These are phyloP conservation scores for Epinephelus lanceolatus DNA, from an alignment of 2,113 vertebrate genomes.

Conservation along the genomic window DNA sequence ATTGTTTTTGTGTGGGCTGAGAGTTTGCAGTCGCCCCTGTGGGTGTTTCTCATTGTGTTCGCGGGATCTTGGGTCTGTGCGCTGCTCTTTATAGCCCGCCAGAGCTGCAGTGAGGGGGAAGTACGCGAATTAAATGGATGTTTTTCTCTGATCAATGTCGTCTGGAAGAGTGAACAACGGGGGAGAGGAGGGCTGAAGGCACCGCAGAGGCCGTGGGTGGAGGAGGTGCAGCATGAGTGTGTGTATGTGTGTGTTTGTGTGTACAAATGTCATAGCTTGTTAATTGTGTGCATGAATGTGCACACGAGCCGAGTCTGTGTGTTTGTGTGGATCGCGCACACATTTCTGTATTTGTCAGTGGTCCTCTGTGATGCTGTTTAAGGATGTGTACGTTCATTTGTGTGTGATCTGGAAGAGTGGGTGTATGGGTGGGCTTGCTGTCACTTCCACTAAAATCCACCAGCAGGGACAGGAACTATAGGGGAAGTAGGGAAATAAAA, in stretches of 20 bases:
- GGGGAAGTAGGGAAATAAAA: constrained; percentile 35
- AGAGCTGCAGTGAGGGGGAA: constrained; percentile 33
- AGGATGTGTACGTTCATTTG: not conserved
- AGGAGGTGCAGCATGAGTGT: constrained; percentile 9
- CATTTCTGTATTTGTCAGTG: not conserved
- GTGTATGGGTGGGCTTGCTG: constrained; percentile 59
- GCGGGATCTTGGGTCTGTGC: not conserved
- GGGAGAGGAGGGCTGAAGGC: constrained; percentile 23
- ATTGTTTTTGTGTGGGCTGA: constrained; percentile 45
- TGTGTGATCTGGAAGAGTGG: constrained; percentile 49
- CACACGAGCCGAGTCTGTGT: not conserved
- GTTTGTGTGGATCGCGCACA: constrained; percentile 7
- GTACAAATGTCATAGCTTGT: constrained; percentile 20
- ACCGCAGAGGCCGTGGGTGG: constrained; percentile 32
- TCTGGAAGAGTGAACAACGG: constrained; percentile 44
- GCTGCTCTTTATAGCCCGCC: not conserved
- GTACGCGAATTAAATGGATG: constrained; percentile 39
- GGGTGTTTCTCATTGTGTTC: constrained; percentile 40
- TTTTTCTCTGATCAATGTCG: constrained; percentile 53
- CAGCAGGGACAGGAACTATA: constrained; percentile 36
- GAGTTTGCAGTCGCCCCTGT: constrained; percentile 16
- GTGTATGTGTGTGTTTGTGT: not conserved
- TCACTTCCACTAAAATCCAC: constrained; percentile 66
- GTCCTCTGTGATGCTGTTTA: constrained; percentile 7
- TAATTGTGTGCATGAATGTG: constrained; percentile 20